Evolutionary conservation across 2,113 vertebrate species (phyloP).

Genomic region (Trogon melanurus): DNA sequence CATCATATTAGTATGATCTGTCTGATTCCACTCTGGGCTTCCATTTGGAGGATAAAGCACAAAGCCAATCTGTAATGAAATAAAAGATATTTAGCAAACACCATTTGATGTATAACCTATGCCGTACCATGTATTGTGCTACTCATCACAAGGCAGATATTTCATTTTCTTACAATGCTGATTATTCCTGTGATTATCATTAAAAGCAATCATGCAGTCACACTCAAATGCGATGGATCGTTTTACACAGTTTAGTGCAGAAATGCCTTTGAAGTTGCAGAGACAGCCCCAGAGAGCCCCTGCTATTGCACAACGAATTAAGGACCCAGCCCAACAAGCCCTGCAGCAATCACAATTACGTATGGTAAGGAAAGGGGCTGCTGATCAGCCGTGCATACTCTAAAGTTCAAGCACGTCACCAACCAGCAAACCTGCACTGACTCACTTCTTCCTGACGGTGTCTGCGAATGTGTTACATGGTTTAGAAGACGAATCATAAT

Average conservation of each 20-base stretch:
- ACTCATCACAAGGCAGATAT: neutral
- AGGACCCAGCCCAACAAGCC: neutral
- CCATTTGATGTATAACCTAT: neutral
- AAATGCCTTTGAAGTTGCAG: neutral
- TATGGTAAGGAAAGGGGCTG: neutral
- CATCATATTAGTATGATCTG: slow-evolving; percentile 86
- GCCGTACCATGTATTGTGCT: neutral
- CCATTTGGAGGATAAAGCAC: slow-evolving; percentile 89
- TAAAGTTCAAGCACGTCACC: neutral
- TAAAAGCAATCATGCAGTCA: neutral
- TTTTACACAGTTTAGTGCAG: neutral
- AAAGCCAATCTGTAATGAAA: slow-evolving; percentile 86
- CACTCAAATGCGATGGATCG: neutral
- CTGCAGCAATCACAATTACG: accelerated
- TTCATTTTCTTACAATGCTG: neutral
- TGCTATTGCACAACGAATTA: neutral
- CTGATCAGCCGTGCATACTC: neutral
- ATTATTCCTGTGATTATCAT: neutral
- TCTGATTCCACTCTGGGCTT: slow-evolving; percentile 84
- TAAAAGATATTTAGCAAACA: neutral
- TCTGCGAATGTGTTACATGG: neutral
- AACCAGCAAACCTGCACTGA: neutral
- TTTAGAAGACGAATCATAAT: neutral
- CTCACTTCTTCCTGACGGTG: neutral
- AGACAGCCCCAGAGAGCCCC: neutral